Conservation (phyloP, 2,113 vertebrate species). For the western clawed frog (Xenopus tropicalis) region DNA sequence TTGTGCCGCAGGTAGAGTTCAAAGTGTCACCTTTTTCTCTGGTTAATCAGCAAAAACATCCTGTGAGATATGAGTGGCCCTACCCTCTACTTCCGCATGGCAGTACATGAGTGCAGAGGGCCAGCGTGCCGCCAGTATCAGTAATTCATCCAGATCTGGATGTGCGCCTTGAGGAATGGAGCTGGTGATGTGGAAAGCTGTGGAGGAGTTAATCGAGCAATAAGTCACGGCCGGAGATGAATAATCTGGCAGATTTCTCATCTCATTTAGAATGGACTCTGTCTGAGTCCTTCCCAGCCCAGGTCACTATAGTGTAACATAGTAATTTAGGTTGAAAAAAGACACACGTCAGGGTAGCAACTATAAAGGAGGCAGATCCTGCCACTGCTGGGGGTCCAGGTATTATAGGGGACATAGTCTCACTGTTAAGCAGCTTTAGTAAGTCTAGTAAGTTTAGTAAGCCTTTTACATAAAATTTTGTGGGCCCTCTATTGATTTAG, state of each 20-base stretch:
- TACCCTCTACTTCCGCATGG: constrained; percentile 18
- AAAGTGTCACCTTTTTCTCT: too few relatives aligned
- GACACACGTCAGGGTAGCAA: too few relatives aligned
- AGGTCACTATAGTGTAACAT: too few relatives aligned
- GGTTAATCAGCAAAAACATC: constrained; percentile 27
- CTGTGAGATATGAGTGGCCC: constrained; percentile 13
- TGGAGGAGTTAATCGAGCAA: constrained; percentile 18
- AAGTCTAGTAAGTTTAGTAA: too few relatives aligned
- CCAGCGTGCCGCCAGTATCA: not conserved
- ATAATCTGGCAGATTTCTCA: not conserved
- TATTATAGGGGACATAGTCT: too few relatives aligned
- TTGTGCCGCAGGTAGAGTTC: too few relatives aligned
- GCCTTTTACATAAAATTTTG: too few relatives aligned
- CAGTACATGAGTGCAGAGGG: too few relatives aligned
- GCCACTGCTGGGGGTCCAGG: too few relatives aligned
- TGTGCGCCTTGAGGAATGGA: not conserved
- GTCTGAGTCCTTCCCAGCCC: not conserved
- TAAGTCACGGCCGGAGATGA: not conserved
- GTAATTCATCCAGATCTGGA: constrained; percentile 6
- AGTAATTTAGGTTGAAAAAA: not conserved
- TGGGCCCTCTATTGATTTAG: too few relatives aligned
- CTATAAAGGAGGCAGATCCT: too few relatives aligned
- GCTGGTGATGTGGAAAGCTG: constrained; percentile 13
- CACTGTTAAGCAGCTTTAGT: too few relatives aligned
- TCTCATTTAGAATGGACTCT: not conserved